Base-by-base conservation (phyloP, 2,888 invertebrate species). In the Graphium colonna region DNA sequence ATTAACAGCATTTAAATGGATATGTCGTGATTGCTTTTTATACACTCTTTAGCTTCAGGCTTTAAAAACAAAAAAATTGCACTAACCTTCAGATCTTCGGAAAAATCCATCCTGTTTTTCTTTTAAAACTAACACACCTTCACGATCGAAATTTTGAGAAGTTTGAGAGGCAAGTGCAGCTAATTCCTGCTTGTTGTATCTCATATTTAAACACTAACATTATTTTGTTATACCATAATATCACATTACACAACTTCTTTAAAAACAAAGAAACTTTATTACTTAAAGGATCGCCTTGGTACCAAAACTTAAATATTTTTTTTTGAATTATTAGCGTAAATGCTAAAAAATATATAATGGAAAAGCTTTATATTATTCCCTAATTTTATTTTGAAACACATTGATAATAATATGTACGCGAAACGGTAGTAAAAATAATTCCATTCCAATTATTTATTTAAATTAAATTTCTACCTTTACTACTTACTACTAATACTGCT, bases 31-130 rank as follows among this genome's bases (percentile, higher is more conserved):
- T 5, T 21, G 21, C 21, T 21, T 21, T 21, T 21, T 21, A 21
- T 5, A 21, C 21, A 21, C 5, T 5, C 21, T 21, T 21, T 36
- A 48, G 5, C 15, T 9, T 8, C n/a, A n/a, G n/a, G n/a, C n/a
- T n/a, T n/a, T n/a, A n/a, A n/a, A n/a, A n/a, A n/a, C n/a, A 9
- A 40, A 38, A 53, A 47, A 38, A n/a, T 12, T 1, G 13, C 21
- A 91, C 92, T 92, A 88, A 97, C 98, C 96, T 93, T 97, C 97
- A 61, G 95, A 93, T 78, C 96, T 93, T 62, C 97, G 93, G 88
- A 98, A 97, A 82, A 97, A 95, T 54, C 97, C 95, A 77, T 98
- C 98, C 72, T 96, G 96, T 60, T 95, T 93, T 79, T 98, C 97
- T 67, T 95, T 94, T 55, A 98, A 92, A 60, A 94, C 93, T 57